A percentile compares a stretch with the other conserved stretches of the same genome.
These are phyloP conservation scores for Drepanosiphum platanoidis DNA, from an alignment of 2,888 invertebrate species.

Conservation along the genomic window DNA sequence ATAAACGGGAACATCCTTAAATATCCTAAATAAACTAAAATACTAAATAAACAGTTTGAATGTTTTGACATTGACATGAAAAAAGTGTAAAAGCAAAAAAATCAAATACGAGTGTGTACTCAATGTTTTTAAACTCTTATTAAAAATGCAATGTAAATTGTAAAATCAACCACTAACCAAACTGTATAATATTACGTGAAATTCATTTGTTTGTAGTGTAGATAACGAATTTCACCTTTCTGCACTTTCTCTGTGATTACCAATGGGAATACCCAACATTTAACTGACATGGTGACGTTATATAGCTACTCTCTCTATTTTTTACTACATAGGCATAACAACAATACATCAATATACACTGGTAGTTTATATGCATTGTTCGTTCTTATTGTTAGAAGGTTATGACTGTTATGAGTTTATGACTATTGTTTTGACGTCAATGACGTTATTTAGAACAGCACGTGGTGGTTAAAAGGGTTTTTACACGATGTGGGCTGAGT, in stretches of 20 bases:
- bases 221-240: slow-evolving; percentile 38
- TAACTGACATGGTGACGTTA: background rate
- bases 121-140: background rate
- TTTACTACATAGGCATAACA: background rate
- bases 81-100: background rate
- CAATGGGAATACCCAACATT: slow-evolving; percentile 33
- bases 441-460: background rate
- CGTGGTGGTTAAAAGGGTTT: slow-evolving; percentile 32
- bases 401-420: slow-evolving; percentile 32
- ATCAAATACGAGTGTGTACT: background rate
- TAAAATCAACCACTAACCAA: background rate
- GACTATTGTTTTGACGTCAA: background rate
- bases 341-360: background rate
- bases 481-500: slow-evolving; percentile 13
- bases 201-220: background rate
- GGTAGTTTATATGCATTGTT: slow-evolving; percentile 22
- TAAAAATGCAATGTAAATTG: no score
- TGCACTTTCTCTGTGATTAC: slow-evolving; percentile 46
- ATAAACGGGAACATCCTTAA: no score
- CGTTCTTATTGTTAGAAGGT: slow-evolving; percentile 20
- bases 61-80: no score
- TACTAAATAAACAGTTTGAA: no score
- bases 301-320: background rate
- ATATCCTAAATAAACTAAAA: no score
- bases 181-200: background rate